Percentiles rank a stretch among this genome's conserved stretches.
phyloP scores from a whole-genome alignment of 23 tunicate genomes.

The Halocynthia roretzi region DNA sequence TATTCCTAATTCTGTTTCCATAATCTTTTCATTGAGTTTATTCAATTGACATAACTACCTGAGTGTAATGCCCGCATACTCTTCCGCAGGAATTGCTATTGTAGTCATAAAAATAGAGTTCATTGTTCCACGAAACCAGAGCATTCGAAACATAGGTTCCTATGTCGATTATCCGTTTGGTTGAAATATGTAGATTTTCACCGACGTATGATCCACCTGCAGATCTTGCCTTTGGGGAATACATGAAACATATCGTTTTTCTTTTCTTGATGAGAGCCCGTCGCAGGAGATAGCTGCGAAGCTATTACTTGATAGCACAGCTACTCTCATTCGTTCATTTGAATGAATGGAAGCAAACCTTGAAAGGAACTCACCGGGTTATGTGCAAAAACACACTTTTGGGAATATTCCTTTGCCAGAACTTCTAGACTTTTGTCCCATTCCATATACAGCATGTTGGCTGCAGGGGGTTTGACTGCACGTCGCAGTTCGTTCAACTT shows the following conservation, averaged over 20 bases:
- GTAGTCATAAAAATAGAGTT: neutral
- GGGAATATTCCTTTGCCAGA: conserved; percentile 37
- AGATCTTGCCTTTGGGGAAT: neutral
- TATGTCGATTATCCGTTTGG: neutral
- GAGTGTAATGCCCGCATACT: neutral
- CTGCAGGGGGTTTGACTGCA: conserved; percentile 21
- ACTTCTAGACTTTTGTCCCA: conserved; percentile 37
- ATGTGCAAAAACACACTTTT: conserved; percentile 44
- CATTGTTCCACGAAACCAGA: neutral
- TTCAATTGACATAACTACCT: neutral
- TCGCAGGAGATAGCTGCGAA: neutral
- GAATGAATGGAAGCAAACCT: neutral
- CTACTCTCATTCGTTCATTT: neutral
- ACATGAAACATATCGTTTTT: neutral
- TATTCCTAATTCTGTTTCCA: neutral
- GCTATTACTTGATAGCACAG: neutral
- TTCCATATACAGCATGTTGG: conserved; percentile 33
- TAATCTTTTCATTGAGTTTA: neutral
- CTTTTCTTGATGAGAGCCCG: neutral
- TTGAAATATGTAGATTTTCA: neutral
- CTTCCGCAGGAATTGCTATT: neutral
- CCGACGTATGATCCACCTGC: neutral
- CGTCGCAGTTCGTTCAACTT: conserved; percentile 25
- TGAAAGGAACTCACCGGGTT: conserved; percentile 12
- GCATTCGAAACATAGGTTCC: neutral